Evolutionary conservation across 2,113 vertebrate genomes (phyloP), one percentile per base, ranked within the genome.

Genomic region (Gambusia affinis): DNA sequence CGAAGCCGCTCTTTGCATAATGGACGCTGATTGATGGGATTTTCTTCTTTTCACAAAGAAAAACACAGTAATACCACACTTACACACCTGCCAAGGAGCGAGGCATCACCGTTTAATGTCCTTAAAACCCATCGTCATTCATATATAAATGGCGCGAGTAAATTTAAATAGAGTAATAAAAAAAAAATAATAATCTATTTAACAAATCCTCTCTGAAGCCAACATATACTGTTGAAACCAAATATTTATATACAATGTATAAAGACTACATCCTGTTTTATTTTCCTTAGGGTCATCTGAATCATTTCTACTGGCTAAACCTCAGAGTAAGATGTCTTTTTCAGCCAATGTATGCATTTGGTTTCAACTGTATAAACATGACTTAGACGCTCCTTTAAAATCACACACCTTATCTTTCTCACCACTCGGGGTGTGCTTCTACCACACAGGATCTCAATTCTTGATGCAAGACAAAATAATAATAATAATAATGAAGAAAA

Each of bases 401-500:
- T 79, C 71, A 64, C 61, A 72, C 69, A 37, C 76, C 64, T 79
- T 44, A 39, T 51, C 65, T n/a, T 71, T 65, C 82, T 77, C 31
- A 61, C 54, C 73, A 60, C 82, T 76, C 72, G 70, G 64, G 70
- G 47, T 84, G 80, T 80, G 81, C 85, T 87, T 83, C 89, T 90
- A 88, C 75, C 87, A 85, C 88, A 82, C 73, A 83, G 27, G 80
- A 79, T 81, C 74, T 78, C 76, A 67, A 91, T 94, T 95, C 93
- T 94, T 95, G 94, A 94, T 95, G 92, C 94, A 95, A 94, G 94
- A 95, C 91, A 81, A 85, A 91, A 89, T 70, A 69, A 86, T 82
- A 85, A 24, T 37, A 65, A 80, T 85, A 1, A 33, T 37, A 67
- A 74, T 28, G 35, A 10, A 37, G 2, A 37, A 37, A 3, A 37